Evolutionary conservation across 2,888 invertebrate genomes (phyloP), one percentile per base, ranked within the genome.

Genomic region (Pristionchus entomophagus): DNA sequence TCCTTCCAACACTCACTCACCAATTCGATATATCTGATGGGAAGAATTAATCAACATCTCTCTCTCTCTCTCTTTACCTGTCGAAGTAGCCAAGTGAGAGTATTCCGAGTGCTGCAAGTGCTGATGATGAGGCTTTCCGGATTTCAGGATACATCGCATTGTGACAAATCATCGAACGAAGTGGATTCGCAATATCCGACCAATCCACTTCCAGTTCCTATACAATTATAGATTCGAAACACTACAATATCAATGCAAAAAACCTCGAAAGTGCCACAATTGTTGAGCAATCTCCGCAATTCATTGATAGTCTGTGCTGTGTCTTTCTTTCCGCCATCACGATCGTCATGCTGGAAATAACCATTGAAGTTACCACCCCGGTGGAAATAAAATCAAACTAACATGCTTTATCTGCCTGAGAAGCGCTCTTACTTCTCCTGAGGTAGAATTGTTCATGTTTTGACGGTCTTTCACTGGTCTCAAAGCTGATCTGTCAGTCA

Each of bases 401-500:
- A 73, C 73, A 45, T 73, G 73, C 41, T 45, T 73, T 17, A 73
- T 22, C 41, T 41, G 73, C 19, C 26, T 73, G 10, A 73, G 73
- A 3, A 73, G 41, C 41, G 73, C 22, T 41, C 73, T 22, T 41
- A 73, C 41, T 22, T 73, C 73, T 45, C 41, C 73, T 10, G 73
- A 73, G 26, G n/a, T 41, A 6, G 73, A 73, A 41, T 38, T 38
- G 14, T 73, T 38, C 73, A 73, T 73, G n/a, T 73, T 73, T 41
- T 73, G 73, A 45, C 26, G 73, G 41, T 73, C 73, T 38, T 73
- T 73, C 41, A 73, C 17, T 41, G 41, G 73, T 45, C 41, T 73
- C 41, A 73, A 73, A 19, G 73, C 73, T 41, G 41, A 73, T 73
- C 73, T 73, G 22, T 73, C 73, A 73, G 73, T 73, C 73, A 73